These are phyloP conservation scores for Malthinus seriepunctatus DNA, from an alignment of 2,888 invertebrate genomes.

Conservation along the genomic window DNA sequence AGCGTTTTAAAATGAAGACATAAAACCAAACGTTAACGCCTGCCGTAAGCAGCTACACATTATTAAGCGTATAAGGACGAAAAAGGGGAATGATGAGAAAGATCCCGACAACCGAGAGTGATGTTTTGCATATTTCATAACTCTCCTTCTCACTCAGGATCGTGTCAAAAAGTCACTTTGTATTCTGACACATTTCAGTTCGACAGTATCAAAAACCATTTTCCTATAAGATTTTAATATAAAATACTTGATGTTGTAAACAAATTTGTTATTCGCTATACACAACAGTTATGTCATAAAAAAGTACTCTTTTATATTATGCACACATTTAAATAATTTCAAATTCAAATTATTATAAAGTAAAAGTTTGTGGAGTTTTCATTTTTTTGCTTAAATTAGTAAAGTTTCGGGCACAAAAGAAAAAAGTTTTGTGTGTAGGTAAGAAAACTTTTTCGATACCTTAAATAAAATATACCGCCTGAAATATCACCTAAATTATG, in stretches of 20 bases:
- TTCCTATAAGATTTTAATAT: constrained; percentile 16
- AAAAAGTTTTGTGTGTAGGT: neutral
- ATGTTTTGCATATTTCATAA: constrained; percentile 47
- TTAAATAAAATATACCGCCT: constrained; percentile 3
- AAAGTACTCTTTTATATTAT: neutral
- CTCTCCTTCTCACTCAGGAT: constrained; percentile 38
- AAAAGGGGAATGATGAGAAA: constrained; percentile 37
- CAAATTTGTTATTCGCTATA: constrained; percentile 16
- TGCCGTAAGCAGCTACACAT: constrained; percentile 21
- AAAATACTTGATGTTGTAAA: constrained; percentile 21
- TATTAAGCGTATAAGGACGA: constrained; percentile 25
- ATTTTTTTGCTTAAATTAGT: too few relatives aligned
- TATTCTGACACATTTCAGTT: constrained; percentile 24
- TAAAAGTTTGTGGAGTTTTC: neutral
- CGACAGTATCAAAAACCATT: constrained; percentile 21
- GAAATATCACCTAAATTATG: constrained; percentile 16
- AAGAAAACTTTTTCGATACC: constrained; percentile 1
- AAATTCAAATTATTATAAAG: neutral
- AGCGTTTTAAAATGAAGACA: constrained; percentile 13
- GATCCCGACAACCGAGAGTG: constrained; percentile 40
- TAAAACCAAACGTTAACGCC: constrained; percentile 25
- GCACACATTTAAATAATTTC: neutral
- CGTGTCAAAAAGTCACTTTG: constrained; percentile 33
- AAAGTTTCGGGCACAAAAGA: too few relatives aligned
- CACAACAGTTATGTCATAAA: too few relatives aligned